Conservation (phyloP, 1,140 invertebrate species). For the Chelonus insularis region DNA sequence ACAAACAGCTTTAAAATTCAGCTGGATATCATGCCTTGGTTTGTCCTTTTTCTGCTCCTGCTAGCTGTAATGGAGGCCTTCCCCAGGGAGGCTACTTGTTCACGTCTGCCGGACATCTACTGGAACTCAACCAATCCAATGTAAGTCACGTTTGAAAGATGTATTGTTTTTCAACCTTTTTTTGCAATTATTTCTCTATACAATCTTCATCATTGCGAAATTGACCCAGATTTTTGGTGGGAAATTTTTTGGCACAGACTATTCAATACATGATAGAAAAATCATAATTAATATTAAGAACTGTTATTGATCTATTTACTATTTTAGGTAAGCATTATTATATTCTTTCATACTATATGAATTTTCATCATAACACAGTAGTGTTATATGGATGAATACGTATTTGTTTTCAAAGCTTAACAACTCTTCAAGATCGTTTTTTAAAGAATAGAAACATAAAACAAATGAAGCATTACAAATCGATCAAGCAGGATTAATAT, state of each 20-base stretch:
- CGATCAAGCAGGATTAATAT: constrained; percentile 12
- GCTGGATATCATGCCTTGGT: constrained; percentile 61
- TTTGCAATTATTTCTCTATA: background rate
- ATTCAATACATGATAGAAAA: no score
- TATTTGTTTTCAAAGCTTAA: no score
- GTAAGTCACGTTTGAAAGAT: constrained; percentile 49
- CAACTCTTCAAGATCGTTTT: no score
- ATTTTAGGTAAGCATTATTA: no score
- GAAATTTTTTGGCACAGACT: no score
- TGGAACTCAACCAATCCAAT: constrained; percentile 67
- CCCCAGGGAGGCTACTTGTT: constrained; percentile 60
- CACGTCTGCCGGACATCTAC: constrained; percentile 63
- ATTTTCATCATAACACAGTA: no score
- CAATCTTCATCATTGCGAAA: background rate
- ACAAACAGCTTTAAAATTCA: constrained; percentile 56
- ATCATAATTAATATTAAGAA: no score
- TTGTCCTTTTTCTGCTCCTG: constrained; percentile 61
- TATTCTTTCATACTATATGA: no score
- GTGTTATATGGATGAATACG: no score
- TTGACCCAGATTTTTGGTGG: background rate
- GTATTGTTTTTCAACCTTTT: constrained; percentile 1
- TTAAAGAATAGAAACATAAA: no score
- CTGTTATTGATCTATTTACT: no score
- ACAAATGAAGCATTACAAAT: constrained; percentile 31
- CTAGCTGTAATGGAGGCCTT: constrained; percentile 62